These are phyloP conservation scores for Holocentrus rufus DNA, from an alignment of 2,797 vertebrate species.

Conservation along the genomic window DNA sequence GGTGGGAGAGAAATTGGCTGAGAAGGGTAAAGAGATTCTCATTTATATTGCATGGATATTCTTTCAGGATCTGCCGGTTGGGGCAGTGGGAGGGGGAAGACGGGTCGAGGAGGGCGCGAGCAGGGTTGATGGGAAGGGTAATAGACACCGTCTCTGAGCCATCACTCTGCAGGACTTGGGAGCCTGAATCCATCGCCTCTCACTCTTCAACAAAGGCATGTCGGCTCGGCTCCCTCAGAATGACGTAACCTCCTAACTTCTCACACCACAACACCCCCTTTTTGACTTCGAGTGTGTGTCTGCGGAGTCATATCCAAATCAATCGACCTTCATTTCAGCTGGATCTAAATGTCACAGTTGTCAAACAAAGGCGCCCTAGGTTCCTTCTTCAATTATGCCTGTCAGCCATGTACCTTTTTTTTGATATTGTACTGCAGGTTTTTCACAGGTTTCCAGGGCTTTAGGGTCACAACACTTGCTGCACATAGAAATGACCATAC, in stretches of 20 bases:
- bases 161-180: constrained; percentile 48
- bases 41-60: constrained; percentile 58
- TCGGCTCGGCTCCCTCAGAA: constrained; percentile 43
- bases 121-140: constrained; percentile 39
- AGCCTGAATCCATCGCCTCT: constrained; percentile 59
- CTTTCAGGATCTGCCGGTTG: constrained; percentile 25
- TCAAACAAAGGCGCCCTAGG: constrained; percentile 34
- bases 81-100: constrained; percentile 31
- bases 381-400: constrained; percentile 15
- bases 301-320: constrained; percentile 40
- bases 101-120: constrained; percentile 28
- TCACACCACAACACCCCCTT: constrained; percentile 30
- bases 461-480: not conserved
- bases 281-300: constrained; percentile 33
- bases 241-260: constrained; percentile 44
- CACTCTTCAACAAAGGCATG: constrained; percentile 23
- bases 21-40: constrained; percentile 26
- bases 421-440: not conserved
- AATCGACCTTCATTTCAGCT: constrained; percentile 30
- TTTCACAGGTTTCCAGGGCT: not conserved
- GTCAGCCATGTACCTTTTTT: not conserved
- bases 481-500: not conserved
- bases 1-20: constrained; percentile 8
- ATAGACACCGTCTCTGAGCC: constrained; percentile 45
- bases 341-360: constrained; percentile 51